Percentiles rank a stretch among this genome's conserved stretches.
Evolutionary conservation across 30 jellyfish, hydroid and myxozoan genomes (phyloP).

Genomic region (Turritopsis rubra): DNA sequence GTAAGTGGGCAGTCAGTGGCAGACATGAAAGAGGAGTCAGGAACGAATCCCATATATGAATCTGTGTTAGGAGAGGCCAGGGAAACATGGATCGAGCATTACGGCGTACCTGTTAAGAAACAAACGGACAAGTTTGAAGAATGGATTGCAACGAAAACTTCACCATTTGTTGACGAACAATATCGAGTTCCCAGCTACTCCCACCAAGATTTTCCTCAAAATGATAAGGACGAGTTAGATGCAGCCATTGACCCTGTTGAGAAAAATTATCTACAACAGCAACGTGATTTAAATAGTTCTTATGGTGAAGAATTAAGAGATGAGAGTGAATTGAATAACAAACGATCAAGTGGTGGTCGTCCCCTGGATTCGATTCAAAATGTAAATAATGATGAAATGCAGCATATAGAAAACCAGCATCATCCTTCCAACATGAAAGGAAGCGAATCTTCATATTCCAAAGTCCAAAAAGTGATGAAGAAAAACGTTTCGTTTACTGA

Average conservation of each 20-base stretch:
- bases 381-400: neutral
- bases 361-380: neutral
- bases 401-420: neutral
- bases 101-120: neutral
- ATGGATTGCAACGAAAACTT: neutral
- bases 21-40: neutral
- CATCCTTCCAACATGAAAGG: constrained; percentile 3
- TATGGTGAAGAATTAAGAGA: neutral
- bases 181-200: constrained; percentile 4
- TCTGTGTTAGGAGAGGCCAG: neutral
- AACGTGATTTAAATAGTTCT: neutral
- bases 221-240: neutral
- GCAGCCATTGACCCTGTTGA: neutral
- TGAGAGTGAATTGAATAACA: neutral
- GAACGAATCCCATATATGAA: neutral
- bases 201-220: neutral
- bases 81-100: constrained; percentile 5
- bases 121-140: neutral
- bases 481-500: constrained; percentile 5
- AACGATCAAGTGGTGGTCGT: neutral
- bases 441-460: neutral
- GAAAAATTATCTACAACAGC: neutral
- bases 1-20: neutral
- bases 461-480: neutral
- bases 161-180: neutral